phyloP scores from a whole-genome alignment of 1,140 invertebrate genomes.

The Brachionus manjavacas region DNA sequence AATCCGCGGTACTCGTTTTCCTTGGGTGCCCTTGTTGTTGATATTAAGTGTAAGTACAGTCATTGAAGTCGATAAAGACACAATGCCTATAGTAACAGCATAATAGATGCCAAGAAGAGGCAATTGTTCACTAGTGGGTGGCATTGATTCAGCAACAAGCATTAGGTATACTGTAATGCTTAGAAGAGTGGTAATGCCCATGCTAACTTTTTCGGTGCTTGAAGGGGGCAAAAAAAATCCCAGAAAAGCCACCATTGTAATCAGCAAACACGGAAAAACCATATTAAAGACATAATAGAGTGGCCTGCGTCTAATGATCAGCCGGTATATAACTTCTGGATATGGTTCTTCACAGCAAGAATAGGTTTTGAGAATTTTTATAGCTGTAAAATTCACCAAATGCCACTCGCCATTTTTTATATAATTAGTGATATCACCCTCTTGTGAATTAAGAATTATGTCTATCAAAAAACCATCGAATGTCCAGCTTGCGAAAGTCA shows the following conservation, averaged over 20 bases:
- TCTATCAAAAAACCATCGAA: constrained; percentile 12
- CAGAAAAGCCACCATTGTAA: constrained; percentile 71
- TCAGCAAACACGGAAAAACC: constrained; percentile 75
- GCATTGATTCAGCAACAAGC: constrained; percentile 56
- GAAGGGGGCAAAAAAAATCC: constrained; percentile 86
- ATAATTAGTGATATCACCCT: constrained; percentile 49
- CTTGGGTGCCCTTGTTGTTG: constrained; percentile 75
- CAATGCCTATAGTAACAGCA: constrained; percentile 81
- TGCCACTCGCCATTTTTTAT: constrained; percentile 55
- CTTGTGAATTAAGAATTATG: constrained; percentile 46
- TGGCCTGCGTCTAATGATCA: constrained; percentile 64
- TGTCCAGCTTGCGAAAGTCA: constrained; percentile 28
- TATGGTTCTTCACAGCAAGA: constrained; percentile 63
- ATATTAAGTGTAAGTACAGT: constrained; percentile 71
- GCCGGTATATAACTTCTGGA: constrained; percentile 55
- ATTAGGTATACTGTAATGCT: constrained; percentile 57
- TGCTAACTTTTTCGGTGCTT: constrained; percentile 62
- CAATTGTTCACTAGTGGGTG: constrained; percentile 52
- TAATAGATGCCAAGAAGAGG: constrained; percentile 59
- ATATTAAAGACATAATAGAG: constrained; percentile 82
- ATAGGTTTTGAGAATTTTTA: constrained; percentile 68
- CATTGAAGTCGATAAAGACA: constrained; percentile 78
- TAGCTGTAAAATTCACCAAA: constrained; percentile 68
- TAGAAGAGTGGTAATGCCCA: constrained; percentile 55
- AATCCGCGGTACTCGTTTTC: constrained; percentile 68